Base-by-base conservation (phyloP, 2,888 invertebrate species). In the Rapana venosa region DNA sequence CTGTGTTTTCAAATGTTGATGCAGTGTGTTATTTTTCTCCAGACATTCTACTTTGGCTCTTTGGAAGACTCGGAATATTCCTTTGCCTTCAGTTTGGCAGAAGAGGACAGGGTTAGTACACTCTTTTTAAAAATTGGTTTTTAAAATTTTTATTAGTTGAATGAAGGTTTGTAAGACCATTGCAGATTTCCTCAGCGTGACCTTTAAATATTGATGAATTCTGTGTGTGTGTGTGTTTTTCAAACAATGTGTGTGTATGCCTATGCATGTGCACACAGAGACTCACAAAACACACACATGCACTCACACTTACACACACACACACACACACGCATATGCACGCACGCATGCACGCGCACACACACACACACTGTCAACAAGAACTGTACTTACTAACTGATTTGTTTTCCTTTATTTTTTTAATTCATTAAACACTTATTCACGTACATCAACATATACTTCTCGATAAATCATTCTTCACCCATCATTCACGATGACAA, bases 31-130 rank as follows among this genome's bases (percentile, higher is more conserved):
- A 47, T 47, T 36, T 70, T 66, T 79, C 93, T 93, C 85, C 93
- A 95, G 93, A 96, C 96, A 0, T 96, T 95, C 92, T 96, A 96
- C 93, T 96, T 95, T 92, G 95, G 95, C n/a, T 94, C 95, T 0
- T 92, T 96, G 26, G 94, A 95, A 90, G 94, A 95, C 83, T 96
- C 96, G 17, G 96, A 96, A 88, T 96, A 96, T 90, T 94, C 96
- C 20, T 96, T 96, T 93, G 96, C 96, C 58, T 96, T 96, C 92
- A 95, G 95, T 91, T 92, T 96, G 47, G 94, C 96, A 0, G 96
- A 95, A 88, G 95, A 96, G 70, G 96, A 96, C 89, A 95, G 94
- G 95, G 96, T 96, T 26, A 22, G 81, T 47, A 32, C 17, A 79
- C 17, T 1, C 17, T 15, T 35, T 4, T 32, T 5, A 47, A 47